Evolutionary conservation across 2,888 invertebrate genomes (phyloP), one percentile per base, ranked within the genome.

Genomic region (Cataglyphis albicans): DNA sequence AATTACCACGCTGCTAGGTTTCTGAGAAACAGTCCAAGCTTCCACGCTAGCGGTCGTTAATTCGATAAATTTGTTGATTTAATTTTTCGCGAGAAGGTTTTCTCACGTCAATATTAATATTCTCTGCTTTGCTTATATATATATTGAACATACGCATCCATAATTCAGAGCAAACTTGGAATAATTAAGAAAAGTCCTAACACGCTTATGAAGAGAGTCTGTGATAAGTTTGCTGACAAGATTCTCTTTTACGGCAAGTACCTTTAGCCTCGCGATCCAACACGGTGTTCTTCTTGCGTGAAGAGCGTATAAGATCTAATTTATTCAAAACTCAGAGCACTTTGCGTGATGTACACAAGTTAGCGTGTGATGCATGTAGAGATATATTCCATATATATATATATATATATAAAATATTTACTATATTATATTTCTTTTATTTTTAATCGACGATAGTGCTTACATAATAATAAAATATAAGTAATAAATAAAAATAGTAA

Each of bases 61-160:
- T 80, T 61, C 21, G 21, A 59, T 57, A 59, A 59, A 78, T 70
- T 78, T 70, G 35, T 72, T n/a, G 59, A 78, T 59, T 35, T 21
- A 44, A 80, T 80, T 61, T 72, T 12, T 21, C 25, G n/a, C 12
- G 21, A 35, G 7, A 52, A 7, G 25, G 12, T 38, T 38, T 35
- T 25, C 15, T 59, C 18, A 18, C 25, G 18, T 15, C 21, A 12
- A 59, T 61, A 61, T 65, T 76, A 67, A 76, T 38, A 18, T 55
- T 38, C 0, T 12, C 7, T n/a, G 55, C 48, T 57, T 21, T 21
- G 21, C 38, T 64, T 21, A 12, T 64, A 6, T 10, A 44, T 52
- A n/a, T 80, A 44, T 80, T 38, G 29, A 35, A 70, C 44, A 18
- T 59, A 70, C 25, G 78, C 70, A 72, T 80, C 59, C 72, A 61